These are phyloP conservation scores for Allolobophora icterica DNA, from an alignment of 2,888 invertebrate genomes.

Conservation along the genomic window DNA sequence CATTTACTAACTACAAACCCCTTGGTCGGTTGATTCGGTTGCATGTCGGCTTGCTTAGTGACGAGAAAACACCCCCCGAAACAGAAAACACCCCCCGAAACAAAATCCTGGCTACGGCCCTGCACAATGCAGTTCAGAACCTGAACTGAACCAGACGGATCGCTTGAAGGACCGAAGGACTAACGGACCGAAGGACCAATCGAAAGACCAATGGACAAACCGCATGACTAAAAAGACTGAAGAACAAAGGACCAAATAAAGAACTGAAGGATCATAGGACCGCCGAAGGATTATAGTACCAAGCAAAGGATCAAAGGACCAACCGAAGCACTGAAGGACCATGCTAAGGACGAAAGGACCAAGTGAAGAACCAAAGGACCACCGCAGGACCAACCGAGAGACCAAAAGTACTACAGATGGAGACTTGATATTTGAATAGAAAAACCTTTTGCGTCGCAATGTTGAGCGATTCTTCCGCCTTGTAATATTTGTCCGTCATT, in stretches of 20 bases:
- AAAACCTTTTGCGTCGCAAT: not conserved
- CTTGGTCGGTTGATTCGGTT: too few relatives aligned
- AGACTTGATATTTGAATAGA: not conserved
- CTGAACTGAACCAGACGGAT: not conserved
- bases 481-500: not conserved
- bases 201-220: not conserved
- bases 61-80: too few relatives aligned
- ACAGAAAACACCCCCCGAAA: too few relatives aligned
- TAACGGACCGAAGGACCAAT: not conserved
- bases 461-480: not conserved
- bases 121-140: too few relatives aligned
- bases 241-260: not conserved
- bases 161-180: not conserved
- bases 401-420: not conserved
- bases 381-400: not conserved
- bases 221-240: not conserved
- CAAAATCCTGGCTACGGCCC: too few relatives aligned
- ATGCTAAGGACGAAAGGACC: not conserved
- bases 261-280: too few relatives aligned
- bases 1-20: too few relatives aligned
- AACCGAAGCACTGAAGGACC: not conserved
- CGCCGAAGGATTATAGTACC: too few relatives aligned
- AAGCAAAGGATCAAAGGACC: not conserved
- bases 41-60: too few relatives aligned
- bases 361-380: not conserved